These are phyloP conservation scores for Rhinophrynus dorsalis DNA, from an alignment of 2,797 vertebrate species.

Conservation along the genomic window DNA sequence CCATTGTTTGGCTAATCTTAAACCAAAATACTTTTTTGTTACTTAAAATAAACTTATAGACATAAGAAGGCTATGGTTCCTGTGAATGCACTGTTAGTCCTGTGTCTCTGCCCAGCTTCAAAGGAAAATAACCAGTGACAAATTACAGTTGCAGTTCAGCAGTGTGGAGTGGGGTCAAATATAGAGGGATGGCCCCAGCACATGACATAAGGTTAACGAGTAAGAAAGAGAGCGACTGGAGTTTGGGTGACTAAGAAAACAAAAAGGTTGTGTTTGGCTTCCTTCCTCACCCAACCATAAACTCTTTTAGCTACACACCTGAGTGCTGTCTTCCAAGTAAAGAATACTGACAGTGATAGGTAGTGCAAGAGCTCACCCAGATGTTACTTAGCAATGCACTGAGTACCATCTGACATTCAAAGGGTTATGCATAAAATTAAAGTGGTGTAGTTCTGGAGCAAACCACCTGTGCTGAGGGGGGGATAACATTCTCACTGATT, in stretches of 20 bases:
- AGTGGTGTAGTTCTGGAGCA: too few relatives aligned
- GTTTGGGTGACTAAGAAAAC: not conserved
- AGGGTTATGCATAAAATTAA: too few relatives aligned
- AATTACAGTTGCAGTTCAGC: not conserved
- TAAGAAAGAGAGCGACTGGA: not conserved
- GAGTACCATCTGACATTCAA: too few relatives aligned
- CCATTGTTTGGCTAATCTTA: too few relatives aligned
- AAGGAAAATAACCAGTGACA: not conserved
- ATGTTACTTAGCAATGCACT: too few relatives aligned
- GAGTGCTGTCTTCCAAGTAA: not conserved
- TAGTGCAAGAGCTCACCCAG: not conserved
- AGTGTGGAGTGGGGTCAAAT: not conserved
- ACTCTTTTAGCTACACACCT: not conserved
- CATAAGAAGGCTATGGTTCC: too few relatives aligned
- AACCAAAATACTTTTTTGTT: too few relatives aligned
- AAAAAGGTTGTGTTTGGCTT: slow-evolving; percentile 1
- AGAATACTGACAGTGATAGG: not conserved
- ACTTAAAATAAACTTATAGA: too few relatives aligned
- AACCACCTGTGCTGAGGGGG: too few relatives aligned
- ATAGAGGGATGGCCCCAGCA: not conserved
- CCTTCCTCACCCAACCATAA: not conserved
- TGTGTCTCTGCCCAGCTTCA: not conserved
- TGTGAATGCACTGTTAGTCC: too few relatives aligned
- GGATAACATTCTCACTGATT: too few relatives aligned
- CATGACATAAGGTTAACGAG: slow-evolving; percentile 1